A percentile compares a stretch with the other conserved stretches of the same genome.
Conservation (phyloP, 2,888 invertebrate genomes). For the Nysson spinosus region DNA sequence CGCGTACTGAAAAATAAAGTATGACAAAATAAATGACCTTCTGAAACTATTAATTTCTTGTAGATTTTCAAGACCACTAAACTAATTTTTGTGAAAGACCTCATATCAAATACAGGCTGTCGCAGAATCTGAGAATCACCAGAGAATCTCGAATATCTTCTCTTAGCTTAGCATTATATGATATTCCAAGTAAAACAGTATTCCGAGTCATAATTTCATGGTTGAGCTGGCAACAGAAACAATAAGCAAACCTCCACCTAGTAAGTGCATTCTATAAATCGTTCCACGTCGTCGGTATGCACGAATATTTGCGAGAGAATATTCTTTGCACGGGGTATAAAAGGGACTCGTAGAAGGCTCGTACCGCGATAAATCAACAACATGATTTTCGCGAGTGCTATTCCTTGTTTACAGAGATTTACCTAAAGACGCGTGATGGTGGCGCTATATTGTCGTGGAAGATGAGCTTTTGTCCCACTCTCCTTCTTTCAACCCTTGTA, state of each 20-base stretch:
- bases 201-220: too few species aligned
- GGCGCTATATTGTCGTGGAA: not conserved
- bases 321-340: conserved; percentile 7
- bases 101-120: not conserved
- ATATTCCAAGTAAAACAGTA: too few species aligned
- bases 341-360: not conserved
- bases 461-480: not conserved
- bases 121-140: too few species aligned
- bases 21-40: too few species aligned
- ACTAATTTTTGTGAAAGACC: too few species aligned
- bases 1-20: too few species aligned
- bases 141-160: too few species aligned
- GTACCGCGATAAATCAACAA: conserved; percentile 18
- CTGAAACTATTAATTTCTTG: too few species aligned
- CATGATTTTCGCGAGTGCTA: conserved; percentile 5
- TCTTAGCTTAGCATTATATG: too few species aligned
- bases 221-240: not conserved
- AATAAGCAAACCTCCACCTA: not conserved
- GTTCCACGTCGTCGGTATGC: not conserved
- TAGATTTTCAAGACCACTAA: too few species aligned
- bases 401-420: conserved; percentile 25
- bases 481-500: not conserved
- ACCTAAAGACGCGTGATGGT: not conserved
- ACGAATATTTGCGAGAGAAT: not conserved
- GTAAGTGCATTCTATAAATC: not conserved